Conservation (phyloP, 2,113 vertebrate genomes). For the Spermophilus dauricus region DNA sequence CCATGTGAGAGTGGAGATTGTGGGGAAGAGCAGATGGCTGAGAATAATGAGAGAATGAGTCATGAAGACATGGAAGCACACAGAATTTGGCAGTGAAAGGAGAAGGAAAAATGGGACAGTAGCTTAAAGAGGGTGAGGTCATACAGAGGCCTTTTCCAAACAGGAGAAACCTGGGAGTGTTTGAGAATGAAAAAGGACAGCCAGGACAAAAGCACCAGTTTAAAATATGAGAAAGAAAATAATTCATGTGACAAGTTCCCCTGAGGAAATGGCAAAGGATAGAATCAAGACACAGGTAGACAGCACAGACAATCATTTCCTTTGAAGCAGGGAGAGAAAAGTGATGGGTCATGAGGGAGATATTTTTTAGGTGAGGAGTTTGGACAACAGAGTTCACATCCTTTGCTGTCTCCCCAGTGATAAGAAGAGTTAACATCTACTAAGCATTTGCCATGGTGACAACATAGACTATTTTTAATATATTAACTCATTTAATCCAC, state of each 20-base stretch:
- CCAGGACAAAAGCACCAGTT: neutral
- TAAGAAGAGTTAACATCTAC: neutral
- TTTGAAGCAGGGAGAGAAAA: neutral
- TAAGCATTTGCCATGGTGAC: neutral
- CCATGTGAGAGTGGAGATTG: neutral
- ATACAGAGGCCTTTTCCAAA: neutral
- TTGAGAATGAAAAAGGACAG: neutral
- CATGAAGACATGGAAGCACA: slow-evolving; percentile 50
- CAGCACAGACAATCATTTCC: neutral
- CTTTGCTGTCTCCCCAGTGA: slow-evolving; percentile 2
- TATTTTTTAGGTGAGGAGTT: neutral
- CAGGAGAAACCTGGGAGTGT: neutral
- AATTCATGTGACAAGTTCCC: neutral
- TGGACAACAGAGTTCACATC: neutral
- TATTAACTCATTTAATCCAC: neutral
- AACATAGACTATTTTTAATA: neutral
- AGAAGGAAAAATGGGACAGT: slow-evolving; percentile 56
- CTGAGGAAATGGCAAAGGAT: neutral
- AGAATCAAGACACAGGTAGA: neutral
- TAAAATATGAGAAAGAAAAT: slow-evolving; percentile 45
- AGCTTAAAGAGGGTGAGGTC: slow-evolving; percentile 48
- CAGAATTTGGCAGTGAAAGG: neutral
- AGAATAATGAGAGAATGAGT: slow-evolving; percentile 55
- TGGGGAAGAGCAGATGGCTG: slow-evolving; percentile 59
- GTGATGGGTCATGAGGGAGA: too few relatives aligned